phyloP scores from a whole-genome alignment of 1,140 invertebrate genomes.

The Polypedilum pembai region DNA sequence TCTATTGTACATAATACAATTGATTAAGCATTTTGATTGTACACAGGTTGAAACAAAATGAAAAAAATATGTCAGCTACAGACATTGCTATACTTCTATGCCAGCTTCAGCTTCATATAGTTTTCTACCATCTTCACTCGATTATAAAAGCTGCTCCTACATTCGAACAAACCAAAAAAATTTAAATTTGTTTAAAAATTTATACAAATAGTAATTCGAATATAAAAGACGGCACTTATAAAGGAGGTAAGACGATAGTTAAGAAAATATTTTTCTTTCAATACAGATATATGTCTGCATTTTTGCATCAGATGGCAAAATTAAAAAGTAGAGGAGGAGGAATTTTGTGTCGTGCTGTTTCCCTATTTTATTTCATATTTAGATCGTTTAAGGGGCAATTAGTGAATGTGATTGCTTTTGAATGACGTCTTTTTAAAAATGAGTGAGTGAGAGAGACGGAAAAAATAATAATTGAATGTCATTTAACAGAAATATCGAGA shows the following conservation, averaged over 20 bases:
- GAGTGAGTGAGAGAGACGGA: neutral
- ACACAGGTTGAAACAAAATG: too few relatives aligned
- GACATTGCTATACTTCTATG: too few relatives aligned
- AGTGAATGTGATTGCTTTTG: neutral
- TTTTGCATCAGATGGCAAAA: conserved; percentile 10
- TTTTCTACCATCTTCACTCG: too few relatives aligned
- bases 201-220: too few relatives aligned
- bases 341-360: conserved; percentile 10
- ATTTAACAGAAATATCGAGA: conserved; percentile 1
- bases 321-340: neutral
- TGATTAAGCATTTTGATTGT: too few relatives aligned
- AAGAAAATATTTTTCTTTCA: neutral
- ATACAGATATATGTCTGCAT: neutral
- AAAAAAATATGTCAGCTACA: too few relatives aligned
- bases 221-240: too few relatives aligned
- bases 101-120: too few relatives aligned
- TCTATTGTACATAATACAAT: too few relatives aligned
- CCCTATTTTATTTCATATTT: neutral
- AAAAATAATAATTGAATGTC: neutral
- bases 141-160: too few relatives aligned
- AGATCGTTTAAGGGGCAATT: conserved; percentile 6
- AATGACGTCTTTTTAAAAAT: neutral
- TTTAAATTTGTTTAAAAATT: too few relatives aligned
- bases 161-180: too few relatives aligned
- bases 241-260: neutral